These are phyloP conservation scores for Drosophila bocki DNA, from an alignment of 1,140 invertebrate genomes.

Conservation along the genomic window DNA sequence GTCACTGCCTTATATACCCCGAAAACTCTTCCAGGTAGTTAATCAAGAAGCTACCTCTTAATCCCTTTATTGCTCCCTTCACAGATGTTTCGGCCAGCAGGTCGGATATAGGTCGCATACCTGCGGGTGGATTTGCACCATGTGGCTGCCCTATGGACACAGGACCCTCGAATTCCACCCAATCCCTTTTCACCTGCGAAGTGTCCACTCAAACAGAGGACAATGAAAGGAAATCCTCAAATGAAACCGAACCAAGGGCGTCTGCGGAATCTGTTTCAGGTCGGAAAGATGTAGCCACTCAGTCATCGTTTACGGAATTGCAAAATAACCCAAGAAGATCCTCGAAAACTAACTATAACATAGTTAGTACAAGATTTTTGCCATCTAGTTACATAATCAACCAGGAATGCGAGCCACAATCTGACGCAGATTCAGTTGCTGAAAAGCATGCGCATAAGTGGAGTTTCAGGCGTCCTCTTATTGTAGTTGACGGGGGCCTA, in stretches of 20 bases:
- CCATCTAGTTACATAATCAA: not conserved
- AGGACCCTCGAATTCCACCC: not conserved
- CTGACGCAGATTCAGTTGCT: not conserved
- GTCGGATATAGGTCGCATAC: slow-evolving; percentile 32
- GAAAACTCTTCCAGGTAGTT: slow-evolving; percentile 31
- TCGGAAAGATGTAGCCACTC: not conserved
- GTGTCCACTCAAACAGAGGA: slow-evolving; percentile 6
- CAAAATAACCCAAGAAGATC: not conserved
- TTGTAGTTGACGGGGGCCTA: not conserved
- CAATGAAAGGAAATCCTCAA: not conserved
- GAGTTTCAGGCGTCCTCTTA: not conserved
- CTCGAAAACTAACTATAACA: not conserved
- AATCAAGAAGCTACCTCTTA: not conserved
- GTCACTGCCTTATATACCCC: slow-evolving; percentile 45
- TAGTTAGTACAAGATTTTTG: not conserved
- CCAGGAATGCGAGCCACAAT: not conserved
- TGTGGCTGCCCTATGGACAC: slow-evolving; percentile 5
- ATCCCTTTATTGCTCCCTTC: slow-evolving; percentile 18
- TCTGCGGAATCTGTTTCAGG: too few relatives aligned
- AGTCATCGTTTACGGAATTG: not conserved
- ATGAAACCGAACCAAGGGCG: not conserved
- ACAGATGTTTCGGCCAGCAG: slow-evolving; percentile 42
- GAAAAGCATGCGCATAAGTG: not conserved
- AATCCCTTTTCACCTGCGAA: slow-evolving; percentile 1
- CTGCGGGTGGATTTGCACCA: slow-evolving; percentile 26